These are phyloP conservation scores for Pachyseris speciosa DNA, from an alignment of 64 coral and sea anemone genomes.

Conservation along the genomic window DNA sequence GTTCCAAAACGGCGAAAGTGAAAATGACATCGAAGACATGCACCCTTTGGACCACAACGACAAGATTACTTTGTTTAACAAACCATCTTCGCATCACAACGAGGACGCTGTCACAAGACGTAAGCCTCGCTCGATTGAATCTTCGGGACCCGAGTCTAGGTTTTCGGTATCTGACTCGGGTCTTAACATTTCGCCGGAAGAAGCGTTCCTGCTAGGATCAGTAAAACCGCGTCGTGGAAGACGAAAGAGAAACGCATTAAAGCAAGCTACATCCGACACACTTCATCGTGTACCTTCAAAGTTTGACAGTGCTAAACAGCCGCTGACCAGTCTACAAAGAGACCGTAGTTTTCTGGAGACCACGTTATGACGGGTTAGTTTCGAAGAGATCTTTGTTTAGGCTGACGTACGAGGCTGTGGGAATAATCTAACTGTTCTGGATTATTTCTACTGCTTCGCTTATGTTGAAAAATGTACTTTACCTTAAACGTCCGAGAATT, in stretches of 20 bases:
- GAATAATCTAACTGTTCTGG: not conserved
- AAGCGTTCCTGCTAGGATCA: slow-evolving; percentile 16
- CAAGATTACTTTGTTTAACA: not conserved
- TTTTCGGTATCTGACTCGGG: slow-evolving; percentile 30
- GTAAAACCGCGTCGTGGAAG: slow-evolving; percentile 23
- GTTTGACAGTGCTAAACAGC: not conserved
- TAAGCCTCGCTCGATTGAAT: not conserved
- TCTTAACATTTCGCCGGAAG: slow-evolving; percentile 40
- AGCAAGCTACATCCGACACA: slow-evolving; percentile 19
- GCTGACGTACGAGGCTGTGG: not conserved
- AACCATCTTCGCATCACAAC: not conserved
- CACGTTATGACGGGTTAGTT: not conserved
- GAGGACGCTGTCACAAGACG: not conserved
- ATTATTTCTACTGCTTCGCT: not conserved
- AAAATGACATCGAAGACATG: not conserved
- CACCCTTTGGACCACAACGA: not conserved
- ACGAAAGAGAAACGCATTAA: slow-evolving; percentile 16
- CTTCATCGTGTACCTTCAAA: not conserved
- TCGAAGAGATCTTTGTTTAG: not conserved
- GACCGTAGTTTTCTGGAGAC: slow-evolving; percentile 32
- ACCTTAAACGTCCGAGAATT: too few relatives aligned
- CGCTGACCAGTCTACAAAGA: not conserved
- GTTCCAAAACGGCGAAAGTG: not conserved
- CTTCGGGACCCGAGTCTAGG: slow-evolving; percentile 12
- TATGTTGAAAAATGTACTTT: too few relatives aligned